Base-by-base conservation (phyloP, 2,888 invertebrate species). In the Drosophila eohydei region DNA sequence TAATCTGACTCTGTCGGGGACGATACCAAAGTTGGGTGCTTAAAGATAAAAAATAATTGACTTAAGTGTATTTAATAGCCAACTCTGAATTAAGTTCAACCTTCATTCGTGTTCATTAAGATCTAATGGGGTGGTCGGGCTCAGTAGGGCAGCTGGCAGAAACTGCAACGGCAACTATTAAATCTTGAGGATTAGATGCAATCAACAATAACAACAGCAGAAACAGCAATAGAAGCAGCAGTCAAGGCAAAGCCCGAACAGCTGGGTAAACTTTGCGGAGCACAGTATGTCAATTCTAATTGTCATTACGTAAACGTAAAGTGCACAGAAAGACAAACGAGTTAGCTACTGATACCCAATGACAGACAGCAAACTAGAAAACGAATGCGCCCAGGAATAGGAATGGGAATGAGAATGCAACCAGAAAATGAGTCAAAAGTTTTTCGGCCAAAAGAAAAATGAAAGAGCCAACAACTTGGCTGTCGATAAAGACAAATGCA, bases 291-390 rank as follows among this genome's bases (percentile, higher is more conserved):
- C 86, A 86, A 90, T 86, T 86, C 89, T 90, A 86, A 86, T 86
- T 86, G 86, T 86, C 86, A 86, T 86, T 86, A 86, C 89, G 89
- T 86, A 90, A 88, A 88, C 89, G 84, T 85, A 85, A 86, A 86
- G 90, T 81, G 89, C 68, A 87, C 65, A 74, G 81, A 75, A 86
- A 86, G 86, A 86, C 86, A 86, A 86, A 90, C 90, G 86, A 90
- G 84, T 85, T 85, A 71, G 84, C 89, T 78, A 88, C 88, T 88
- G 84, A 85, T 85, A 89, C 86, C 77, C 84, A 81, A 70, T 75
- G 84, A 85, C 74, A 78, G 86, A 69, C 68, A 83, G 69, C 78
- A 72, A 79, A 74, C 77, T 67, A 78, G 79, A 63, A 74, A 81
- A 77, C 64, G 74, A 82, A 73, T 68, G 73, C 67, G 61, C 51